Evolutionary conservation across 2,888 invertebrate species (phyloP).

Genomic region (Rotaria sp.): DNA sequence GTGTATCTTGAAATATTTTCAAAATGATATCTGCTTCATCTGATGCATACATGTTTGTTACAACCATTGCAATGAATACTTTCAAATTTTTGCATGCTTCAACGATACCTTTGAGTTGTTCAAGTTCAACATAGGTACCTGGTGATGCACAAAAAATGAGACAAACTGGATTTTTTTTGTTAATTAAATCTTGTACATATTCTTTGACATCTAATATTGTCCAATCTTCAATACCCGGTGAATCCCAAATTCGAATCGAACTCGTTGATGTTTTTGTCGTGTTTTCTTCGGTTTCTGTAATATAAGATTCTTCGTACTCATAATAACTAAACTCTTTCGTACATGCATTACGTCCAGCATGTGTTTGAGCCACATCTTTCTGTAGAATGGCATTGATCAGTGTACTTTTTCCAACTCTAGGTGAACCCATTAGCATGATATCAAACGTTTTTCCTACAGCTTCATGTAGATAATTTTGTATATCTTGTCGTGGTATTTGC

Average conservation of each 20-base stretch:
- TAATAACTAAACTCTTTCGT: neutral
- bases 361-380: neutral
- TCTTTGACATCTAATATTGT: neutral
- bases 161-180: neutral
- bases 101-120: neutral
- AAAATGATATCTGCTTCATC: neutral
- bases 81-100: neutral
- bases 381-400: neutral
- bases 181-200: neutral
- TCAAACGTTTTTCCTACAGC: neutral
- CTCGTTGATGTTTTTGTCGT: neutral
- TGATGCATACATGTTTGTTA: neutral
- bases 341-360: neutral
- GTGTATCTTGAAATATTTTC: neutral
- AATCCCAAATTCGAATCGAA: neutral
- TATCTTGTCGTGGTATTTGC: neutral
- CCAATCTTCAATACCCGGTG: neutral
- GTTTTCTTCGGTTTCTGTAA: neutral
- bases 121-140: neutral
- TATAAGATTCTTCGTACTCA: neutral
- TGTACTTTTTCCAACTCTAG: neutral
- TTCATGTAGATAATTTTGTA: neutral
- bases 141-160: neutral
- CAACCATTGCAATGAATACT: neutral
- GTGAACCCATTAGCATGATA: neutral